Conservation (phyloP, 2,888 invertebrate species). For the Eristalis tenax region DNA sequence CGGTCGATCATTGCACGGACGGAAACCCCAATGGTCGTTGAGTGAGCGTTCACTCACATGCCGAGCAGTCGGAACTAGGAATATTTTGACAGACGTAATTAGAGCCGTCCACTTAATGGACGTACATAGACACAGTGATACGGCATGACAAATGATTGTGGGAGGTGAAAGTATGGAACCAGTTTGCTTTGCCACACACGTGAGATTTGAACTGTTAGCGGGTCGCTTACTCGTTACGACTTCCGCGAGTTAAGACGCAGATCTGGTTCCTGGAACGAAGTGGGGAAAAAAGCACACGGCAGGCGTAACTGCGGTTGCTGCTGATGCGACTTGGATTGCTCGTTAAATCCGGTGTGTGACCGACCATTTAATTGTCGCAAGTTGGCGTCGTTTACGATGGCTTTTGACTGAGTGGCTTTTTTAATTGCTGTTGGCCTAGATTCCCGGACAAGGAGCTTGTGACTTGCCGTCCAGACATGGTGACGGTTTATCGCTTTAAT, state of each 20-base stretch:
- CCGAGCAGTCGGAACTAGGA: background rate
- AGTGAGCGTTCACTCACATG: background rate
- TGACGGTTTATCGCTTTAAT: background rate
- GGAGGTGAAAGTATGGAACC: conserved; percentile 54
- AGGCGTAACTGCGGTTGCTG: background rate
- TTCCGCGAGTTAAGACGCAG: conserved; percentile 13
- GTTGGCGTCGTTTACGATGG: background rate
- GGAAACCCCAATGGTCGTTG: background rate
- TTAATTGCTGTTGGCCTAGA: background rate
- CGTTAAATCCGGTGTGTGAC: background rate
- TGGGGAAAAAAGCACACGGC: background rate
- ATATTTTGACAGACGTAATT: conserved; percentile 21
- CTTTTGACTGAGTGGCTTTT: background rate
- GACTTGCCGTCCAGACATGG: background rate
- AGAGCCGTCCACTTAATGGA: conserved; percentile 19
- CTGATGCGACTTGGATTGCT: background rate
- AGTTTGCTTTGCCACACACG: background rate
- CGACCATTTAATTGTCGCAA: background rate
- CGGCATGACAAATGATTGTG: conserved; percentile 24
- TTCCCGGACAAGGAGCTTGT: background rate
- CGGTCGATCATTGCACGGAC: background rate
- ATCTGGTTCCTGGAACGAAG: background rate
- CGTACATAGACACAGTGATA: background rate
- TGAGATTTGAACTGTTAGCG: background rate
- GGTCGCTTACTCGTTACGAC: background rate